Evolutionary conservation across 2,113 vertebrate genomes (phyloP), one percentile per base, ranked within the genome.

Genomic region (Synchiropus splendidus): DNA sequence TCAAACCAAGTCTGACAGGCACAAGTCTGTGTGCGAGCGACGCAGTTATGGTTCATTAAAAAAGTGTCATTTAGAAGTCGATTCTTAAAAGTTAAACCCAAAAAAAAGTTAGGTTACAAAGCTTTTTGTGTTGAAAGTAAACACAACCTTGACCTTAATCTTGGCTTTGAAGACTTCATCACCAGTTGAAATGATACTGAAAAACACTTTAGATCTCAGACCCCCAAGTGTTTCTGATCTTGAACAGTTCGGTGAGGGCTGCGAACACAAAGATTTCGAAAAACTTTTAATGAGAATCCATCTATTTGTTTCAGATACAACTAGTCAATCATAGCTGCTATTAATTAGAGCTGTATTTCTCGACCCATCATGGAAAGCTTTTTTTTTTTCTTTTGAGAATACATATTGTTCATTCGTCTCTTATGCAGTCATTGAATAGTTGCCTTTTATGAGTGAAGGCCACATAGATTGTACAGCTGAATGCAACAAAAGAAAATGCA

Each of bases 1-100:
- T 72, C 67, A 66, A 70, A 72, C 55, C 27, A 8, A 12, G 50
- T 56, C 50, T 77, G 79, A 79, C 74, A 72, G 72, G 70, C 74
- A 61, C 48, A 51, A 61, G 51, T 49, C 35, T 54, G 46, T 51
- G 47, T 27, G 48, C 16, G 51, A 3, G 53, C 9, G 62, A 33
- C 6, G 12, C 3, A 5, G 32, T 13, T 12, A 35, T 38, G 16
- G 45, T 61, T 75, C 50, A 72, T 71, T 72, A 75, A 65, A n/a
- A n/a, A 78, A 64, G 64, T 47, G 71, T 62, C 61, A 74, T 41
- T 53, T 68, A 60, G 48, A 55, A 51, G 62, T 67, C 54, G 48
- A 59, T 57, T 32, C 47, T 38, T 42, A 69, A 64, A 48, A 45
- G 45, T 41, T 51, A 70, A 36, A 63, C 27, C 48, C 16, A 27